phyloP scores from a whole-genome alignment of 2,888 invertebrate genomes.

The Drosophila cognata region DNA sequence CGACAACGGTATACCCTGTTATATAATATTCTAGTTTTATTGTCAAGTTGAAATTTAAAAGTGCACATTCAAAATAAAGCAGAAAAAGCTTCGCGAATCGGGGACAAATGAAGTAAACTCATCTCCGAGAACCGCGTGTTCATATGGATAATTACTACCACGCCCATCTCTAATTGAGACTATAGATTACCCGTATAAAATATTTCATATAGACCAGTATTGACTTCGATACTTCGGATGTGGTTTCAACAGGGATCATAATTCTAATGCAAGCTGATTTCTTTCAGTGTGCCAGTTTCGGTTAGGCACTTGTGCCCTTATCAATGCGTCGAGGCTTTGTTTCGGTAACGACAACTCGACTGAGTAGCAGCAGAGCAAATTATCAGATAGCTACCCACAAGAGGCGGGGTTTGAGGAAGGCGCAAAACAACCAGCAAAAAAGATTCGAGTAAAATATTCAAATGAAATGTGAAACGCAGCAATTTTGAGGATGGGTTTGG shows the following conservation, averaged over 20 bases:
- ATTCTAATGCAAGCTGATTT: constrained; percentile 5
- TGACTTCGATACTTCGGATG: background rate
- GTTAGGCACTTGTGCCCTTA: constrained; percentile 60
- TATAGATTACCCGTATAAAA: background rate
- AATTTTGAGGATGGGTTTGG: constrained; percentile 47
- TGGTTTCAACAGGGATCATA: background rate
- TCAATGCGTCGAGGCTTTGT: constrained; percentile 66
- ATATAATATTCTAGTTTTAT: background rate
- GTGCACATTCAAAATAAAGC: too few relatives aligned
- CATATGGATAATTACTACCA: background rate
- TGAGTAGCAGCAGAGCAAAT: constrained; percentile 63
- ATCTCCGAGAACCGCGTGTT: too few relatives aligned
- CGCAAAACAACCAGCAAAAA: constrained; percentile 44
- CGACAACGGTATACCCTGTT: background rate
- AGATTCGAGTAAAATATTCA: constrained; percentile 74
- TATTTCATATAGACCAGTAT: background rate
- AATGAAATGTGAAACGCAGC: constrained; percentile 81
- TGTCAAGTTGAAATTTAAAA: too few relatives aligned
- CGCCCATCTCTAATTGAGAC: too few relatives aligned
- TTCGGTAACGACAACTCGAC: constrained; percentile 53
- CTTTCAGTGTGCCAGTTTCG: constrained; percentile 41
- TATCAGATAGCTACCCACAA: constrained; percentile 73
- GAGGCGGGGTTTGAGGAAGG: constrained; percentile 14
- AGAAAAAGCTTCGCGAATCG: background rate
- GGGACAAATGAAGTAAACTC: background rate